A percentile compares a stretch with the other conserved stretches of the same genome.
Evolutionary conservation across 2,888 invertebrate genomes (phyloP).

Genomic region (Sipha maydis): DNA sequence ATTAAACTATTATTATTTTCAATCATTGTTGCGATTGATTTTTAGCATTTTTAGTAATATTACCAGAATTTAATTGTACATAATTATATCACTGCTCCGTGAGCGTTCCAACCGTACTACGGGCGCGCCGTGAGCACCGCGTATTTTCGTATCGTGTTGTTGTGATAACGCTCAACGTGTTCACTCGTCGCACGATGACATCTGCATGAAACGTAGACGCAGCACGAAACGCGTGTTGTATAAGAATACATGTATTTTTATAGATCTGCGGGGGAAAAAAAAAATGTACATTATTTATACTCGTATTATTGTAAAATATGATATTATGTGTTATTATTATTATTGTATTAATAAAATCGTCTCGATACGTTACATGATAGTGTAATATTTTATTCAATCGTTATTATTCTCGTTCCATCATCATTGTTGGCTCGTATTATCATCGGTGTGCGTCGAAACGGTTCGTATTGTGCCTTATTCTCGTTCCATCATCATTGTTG

Average conservation of each 20-base stretch:
- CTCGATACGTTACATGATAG: not conserved
- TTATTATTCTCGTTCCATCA: not conserved
- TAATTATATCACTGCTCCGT: not conserved
- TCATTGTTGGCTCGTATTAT: too few relatives aligned
- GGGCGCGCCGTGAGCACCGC: not conserved
- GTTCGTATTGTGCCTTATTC: not conserved
- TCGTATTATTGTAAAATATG: not conserved
- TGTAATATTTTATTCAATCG: not conserved
- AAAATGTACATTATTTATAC: not conserved
- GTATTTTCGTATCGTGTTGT: not conserved
- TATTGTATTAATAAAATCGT: not conserved
- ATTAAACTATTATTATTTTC: too few relatives aligned
- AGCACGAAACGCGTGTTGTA: not conserved
- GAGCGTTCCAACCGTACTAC: too few relatives aligned
- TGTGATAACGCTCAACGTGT: not conserved
- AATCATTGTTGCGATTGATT: too few relatives aligned
- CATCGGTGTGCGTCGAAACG: too few relatives aligned
- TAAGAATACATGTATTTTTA: not conserved
- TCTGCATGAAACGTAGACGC: not conserved
- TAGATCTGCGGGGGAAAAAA: not conserved
- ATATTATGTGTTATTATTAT: not conserved
- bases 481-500: too few relatives aligned
- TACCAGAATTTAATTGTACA: not conserved
- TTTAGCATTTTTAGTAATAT: not conserved
- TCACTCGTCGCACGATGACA: not conserved